A percentile compares a stretch with the other conserved stretches of the same genome.
Conservation (phyloP, 2,888 invertebrate species). For the Stenotaenia linearis region DNA sequence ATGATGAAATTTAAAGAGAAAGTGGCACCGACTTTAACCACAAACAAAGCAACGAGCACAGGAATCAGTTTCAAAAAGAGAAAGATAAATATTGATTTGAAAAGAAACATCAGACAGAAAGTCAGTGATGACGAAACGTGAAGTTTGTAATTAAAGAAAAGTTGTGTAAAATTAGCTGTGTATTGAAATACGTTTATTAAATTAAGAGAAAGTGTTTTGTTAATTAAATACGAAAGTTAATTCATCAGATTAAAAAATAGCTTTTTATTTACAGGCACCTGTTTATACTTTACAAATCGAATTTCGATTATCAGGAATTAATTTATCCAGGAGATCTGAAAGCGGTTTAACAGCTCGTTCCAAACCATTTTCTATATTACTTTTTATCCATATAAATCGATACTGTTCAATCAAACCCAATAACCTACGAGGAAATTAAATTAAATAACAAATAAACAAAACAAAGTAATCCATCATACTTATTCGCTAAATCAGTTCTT, state of each 20-base stretch:
- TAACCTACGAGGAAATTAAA: not conserved
- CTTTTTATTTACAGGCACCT: not conserved
- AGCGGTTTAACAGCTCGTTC: not conserved
- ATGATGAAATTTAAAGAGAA: slow-evolving; percentile 45
- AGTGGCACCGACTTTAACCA: slow-evolving; percentile 46
- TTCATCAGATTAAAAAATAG: not conserved
- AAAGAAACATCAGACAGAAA: slow-evolving; percentile 61
- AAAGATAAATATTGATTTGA: slow-evolving; percentile 55
- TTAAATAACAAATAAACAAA: not conserved
- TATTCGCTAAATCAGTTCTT: slow-evolving; percentile 21
- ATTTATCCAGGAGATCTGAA: not conserved
- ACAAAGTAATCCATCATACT: not conserved
- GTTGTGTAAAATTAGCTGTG: too few relatives aligned
- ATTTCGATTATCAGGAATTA: not conserved
- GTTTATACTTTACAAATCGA: not conserved
- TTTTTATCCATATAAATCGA: not conserved
- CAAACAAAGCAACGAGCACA: slow-evolving; percentile 49
- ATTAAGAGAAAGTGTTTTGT: too few relatives aligned
- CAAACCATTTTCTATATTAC: not conserved
- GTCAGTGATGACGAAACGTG: slow-evolving; percentile 53
- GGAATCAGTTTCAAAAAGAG: slow-evolving; percentile 61
- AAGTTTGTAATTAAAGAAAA: not conserved
- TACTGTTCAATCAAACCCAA: not conserved
- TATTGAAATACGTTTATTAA: too few relatives aligned
- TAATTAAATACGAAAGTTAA: too few relatives aligned